Base-by-base conservation (phyloP, 2,113 vertebrate species). In the Seriola rivoliana region DNA sequence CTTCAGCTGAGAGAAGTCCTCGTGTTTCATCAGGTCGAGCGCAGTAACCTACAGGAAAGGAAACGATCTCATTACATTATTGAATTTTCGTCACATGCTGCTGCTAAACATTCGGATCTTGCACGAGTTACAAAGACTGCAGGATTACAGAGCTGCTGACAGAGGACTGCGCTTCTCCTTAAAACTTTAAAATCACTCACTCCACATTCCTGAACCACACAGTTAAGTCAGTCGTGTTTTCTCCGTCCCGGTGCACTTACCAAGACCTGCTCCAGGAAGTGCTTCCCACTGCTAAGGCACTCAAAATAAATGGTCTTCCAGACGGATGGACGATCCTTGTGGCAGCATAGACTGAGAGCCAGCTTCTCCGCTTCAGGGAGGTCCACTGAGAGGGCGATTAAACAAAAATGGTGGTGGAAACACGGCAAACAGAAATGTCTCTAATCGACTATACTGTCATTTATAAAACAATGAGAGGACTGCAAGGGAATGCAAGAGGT, bases 221-320 rank as follows among this genome's bases (percentile, higher is more conserved):
- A 40, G n/a, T 54, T 63, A 19, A 6, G n/a, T 42, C 36, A 55
- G 38, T 36, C 6, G 13, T 19, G 34, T 3, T 59, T 14, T 75
- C n/a, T 38, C 23, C 36, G 17, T 57, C 40, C 3, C 1, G 52
- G 9, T 44, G 0, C 2, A 86, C 94, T 52, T 94, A 99, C 98
- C 96, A 99, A 87, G 80, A 98, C 95, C 90, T 98, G 97, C 83
- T 99, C 98, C 4, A 99, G 95, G 90, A 99, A 99, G 93, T 99
- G 98, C 79, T 97, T 99, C 84, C 89, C 96, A 83, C 95, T 97
- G 85, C 92, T 97, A 83, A 97, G 94, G 92, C 96, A 99, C 93
- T 98, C 98, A 88, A 99, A 99, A 85, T 96, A 99, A 58, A 94
- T 93, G 71, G 90, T 91, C 93, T 97, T 98, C 98, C 98, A 99